Conservation (phyloP, 1,140 invertebrate genomes). For the Trachymyrmex septentrionalis region DNA sequence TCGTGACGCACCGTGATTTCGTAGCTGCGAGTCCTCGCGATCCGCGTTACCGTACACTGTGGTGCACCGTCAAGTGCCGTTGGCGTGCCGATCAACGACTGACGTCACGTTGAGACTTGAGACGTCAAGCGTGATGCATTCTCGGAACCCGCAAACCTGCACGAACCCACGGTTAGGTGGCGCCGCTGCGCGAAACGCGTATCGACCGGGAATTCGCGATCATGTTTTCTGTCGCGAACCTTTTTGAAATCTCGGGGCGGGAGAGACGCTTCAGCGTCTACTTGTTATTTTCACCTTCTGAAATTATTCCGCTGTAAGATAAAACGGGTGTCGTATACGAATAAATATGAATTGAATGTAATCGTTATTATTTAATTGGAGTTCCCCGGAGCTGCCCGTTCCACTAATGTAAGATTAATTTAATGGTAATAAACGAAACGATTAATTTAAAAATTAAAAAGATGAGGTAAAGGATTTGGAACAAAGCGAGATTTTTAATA, state of each 20-base stretch:
- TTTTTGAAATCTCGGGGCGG: too few species aligned
- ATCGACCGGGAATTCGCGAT: slow-evolving; percentile 30
- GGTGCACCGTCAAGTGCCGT: not conserved
- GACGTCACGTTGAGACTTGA: slow-evolving; percentile 70
- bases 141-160: slow-evolving; percentile 69
- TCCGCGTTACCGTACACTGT: not conserved
- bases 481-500: too few species aligned
- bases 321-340: not conserved
- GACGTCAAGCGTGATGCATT: slow-evolving; percentile 61
- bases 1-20: not conserved
- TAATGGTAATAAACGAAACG: too few species aligned
- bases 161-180: slow-evolving; percentile 21
- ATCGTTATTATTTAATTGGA: not conserved
- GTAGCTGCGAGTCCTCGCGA: not conserved
- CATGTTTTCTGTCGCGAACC: not conserved
- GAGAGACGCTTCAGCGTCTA: too few species aligned
- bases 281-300: too few species aligned
- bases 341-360: not conserved
- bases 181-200: not conserved
- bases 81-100: slow-evolving; percentile 30
- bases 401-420: too few species aligned
- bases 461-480: too few species aligned
- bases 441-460: too few species aligned
- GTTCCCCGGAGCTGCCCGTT: too few species aligned
- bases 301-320: too few species aligned